Evolutionary conservation across 1,140 invertebrate species (phyloP).

Genomic region (Trinorchestia longiramus): DNA sequence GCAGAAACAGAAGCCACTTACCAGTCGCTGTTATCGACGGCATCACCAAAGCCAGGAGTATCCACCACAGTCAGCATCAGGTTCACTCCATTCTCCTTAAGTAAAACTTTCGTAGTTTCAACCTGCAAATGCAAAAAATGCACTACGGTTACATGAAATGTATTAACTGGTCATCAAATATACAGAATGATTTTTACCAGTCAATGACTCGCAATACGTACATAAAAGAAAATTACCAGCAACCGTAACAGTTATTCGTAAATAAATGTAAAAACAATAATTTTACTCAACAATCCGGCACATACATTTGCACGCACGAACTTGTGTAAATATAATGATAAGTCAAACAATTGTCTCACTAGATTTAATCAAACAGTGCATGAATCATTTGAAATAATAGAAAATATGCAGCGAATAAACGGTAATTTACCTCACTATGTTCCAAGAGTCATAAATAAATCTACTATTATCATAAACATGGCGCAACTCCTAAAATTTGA

Average conservation of each 20-base stretch:
- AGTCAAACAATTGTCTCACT: no score
- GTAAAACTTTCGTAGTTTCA: constrained; percentile 90
- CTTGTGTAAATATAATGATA: no score
- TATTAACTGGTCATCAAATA: not conserved
- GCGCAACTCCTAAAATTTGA: not conserved
- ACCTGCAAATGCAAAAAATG: constrained; percentile 74
- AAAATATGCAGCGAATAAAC: not conserved
- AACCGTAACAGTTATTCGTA: not conserved
- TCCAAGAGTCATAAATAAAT: not conserved
- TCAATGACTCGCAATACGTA: not conserved
- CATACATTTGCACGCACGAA: no score
- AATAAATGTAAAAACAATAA: not conserved
- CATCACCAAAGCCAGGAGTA: constrained; percentile 80
- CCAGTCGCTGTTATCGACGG: constrained; percentile 78
- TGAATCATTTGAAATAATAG: not conserved
- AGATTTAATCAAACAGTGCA: not conserved
- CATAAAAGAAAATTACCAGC: not conserved
- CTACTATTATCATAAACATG: not conserved
- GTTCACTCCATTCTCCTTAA: constrained; percentile 74
- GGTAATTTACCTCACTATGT: not conserved
- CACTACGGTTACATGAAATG: not conserved
- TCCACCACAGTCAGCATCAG: constrained; percentile 76
- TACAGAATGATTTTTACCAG: not conserved
- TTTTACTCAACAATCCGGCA: no score
- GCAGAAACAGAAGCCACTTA: constrained; percentile 67